These are phyloP conservation scores for Danaus plexippus DNA, from an alignment of 1,140 invertebrate species.

Conservation along the genomic window DNA sequence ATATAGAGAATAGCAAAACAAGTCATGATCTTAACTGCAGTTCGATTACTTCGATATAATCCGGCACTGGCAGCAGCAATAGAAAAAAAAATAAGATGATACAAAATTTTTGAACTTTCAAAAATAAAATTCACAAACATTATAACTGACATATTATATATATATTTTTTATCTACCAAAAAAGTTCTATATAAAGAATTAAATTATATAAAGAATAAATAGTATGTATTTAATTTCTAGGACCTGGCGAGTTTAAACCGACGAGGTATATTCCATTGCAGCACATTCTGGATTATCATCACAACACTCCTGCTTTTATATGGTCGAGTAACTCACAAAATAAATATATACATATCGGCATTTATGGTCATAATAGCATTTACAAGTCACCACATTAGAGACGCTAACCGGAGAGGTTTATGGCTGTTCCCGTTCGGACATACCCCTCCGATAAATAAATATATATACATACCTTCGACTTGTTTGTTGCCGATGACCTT, in stretches of 20 bases:
- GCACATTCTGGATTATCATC: constrained; percentile 40
- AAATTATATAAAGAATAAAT: no score
- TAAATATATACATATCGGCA: constrained; percentile 38
- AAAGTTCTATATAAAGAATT: no score
- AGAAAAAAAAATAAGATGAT: no score
- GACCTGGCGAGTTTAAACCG: constrained; percentile 43
- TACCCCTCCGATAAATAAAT: constrained; percentile 35
- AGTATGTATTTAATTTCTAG: constrained; percentile 28
- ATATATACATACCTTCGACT: constrained; percentile 35
- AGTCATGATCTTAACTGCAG: no score
- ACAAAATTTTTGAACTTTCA: no score
- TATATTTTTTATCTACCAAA: no score
- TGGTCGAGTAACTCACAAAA: constrained; percentile 34
- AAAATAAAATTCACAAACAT: no score
- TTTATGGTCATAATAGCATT: constrained; percentile 49
- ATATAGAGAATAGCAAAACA: no score
- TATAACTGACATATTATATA: no score
- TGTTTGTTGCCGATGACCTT: constrained; percentile 32
- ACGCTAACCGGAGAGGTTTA: constrained; percentile 44
- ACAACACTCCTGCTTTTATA: constrained; percentile 29
- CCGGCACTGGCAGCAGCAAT: no score
- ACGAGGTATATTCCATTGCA: constrained; percentile 51
- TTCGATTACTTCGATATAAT: no score
- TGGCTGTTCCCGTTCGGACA: constrained; percentile 50
- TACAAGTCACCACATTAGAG: constrained; percentile 47